Percentiles rank a stretch among this genome's conserved stretches.
Conservation (phyloP, 1,140 invertebrate species). For the Drosophila dunni region DNA sequence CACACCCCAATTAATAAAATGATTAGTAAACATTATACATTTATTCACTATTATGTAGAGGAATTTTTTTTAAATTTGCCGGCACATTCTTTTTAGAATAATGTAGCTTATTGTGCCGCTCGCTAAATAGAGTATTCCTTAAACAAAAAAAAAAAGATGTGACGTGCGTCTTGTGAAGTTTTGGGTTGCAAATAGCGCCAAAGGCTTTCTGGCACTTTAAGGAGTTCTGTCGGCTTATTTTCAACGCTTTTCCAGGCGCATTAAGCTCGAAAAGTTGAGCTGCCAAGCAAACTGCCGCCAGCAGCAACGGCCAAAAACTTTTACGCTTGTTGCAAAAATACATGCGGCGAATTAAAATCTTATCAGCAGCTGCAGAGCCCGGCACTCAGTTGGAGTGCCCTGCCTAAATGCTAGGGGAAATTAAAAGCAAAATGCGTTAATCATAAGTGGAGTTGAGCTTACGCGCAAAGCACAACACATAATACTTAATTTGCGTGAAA, state of each 20-base stretch:
- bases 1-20: no score
- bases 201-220: conserved; percentile 47
- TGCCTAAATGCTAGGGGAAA: conserved; percentile 60
- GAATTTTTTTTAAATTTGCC: no score
- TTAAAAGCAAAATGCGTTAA: conserved; percentile 81
- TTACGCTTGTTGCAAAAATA: conserved; percentile 70
- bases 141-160: conserved; percentile 31
- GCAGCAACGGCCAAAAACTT: conserved; percentile 57
- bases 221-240: conserved; percentile 13
- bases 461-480: conserved; percentile 55
- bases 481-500: conserved; percentile 80
- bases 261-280: conserved; percentile 55
- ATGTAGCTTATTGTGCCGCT: neutral
- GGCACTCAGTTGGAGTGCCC: conserved; percentile 4
- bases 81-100: neutral
- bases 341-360: conserved; percentile 78
- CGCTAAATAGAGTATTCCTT: conserved; percentile 13
- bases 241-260: conserved; percentile 48
- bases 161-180: conserved; percentile 16
- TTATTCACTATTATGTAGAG: no score
- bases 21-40: no score
- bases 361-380: conserved; percentile 66
- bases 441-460: conserved; percentile 64
- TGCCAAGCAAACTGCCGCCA: conserved; percentile 32
- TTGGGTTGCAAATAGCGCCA: conserved; percentile 53